A percentile compares a stretch with the other conserved stretches of the same genome.
These are phyloP conservation scores for Poeciliopsis occidentalis DNA, from an alignment of 2,113 vertebrate genomes.

Conservation along the genomic window DNA sequence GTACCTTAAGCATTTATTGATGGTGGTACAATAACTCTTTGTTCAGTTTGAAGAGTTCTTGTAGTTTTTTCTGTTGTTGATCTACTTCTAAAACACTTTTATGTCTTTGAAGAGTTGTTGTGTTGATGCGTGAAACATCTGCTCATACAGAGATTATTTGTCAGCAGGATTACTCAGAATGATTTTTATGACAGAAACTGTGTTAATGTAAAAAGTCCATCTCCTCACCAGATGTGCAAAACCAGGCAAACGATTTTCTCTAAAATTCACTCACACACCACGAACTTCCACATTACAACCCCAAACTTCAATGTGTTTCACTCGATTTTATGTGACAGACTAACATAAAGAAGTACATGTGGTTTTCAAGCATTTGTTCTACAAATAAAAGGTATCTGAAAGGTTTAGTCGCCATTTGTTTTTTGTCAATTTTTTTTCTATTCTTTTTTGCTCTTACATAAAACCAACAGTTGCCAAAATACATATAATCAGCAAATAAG, in stretches of 20 bases:
- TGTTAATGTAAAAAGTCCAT: neutral
- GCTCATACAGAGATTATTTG: neutral
- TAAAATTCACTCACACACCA: neutral
- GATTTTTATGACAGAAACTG: neutral
- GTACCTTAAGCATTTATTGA: neutral
- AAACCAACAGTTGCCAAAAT: no score
- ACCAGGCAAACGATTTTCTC: neutral
- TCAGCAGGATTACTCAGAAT: neutral
- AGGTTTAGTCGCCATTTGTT: no score
- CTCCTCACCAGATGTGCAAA: neutral
- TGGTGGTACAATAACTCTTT: neutral
- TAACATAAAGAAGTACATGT: no score
- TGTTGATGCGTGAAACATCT: neutral
- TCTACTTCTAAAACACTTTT: constrained; percentile 1
- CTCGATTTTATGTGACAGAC: no score
- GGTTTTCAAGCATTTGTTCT: no score
- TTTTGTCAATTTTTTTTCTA: no score
- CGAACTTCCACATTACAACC: neutral
- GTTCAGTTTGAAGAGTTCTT: neutral
- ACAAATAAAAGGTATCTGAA: no score
- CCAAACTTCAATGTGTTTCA: no score
- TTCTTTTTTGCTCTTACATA: no score
- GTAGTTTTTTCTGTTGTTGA: neutral
- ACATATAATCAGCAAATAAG: no score
- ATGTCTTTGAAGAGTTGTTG: neutral